phyloP scores from a whole-genome alignment of 2,888 invertebrate species.

The Thecocarcelia acutangulata region DNA sequence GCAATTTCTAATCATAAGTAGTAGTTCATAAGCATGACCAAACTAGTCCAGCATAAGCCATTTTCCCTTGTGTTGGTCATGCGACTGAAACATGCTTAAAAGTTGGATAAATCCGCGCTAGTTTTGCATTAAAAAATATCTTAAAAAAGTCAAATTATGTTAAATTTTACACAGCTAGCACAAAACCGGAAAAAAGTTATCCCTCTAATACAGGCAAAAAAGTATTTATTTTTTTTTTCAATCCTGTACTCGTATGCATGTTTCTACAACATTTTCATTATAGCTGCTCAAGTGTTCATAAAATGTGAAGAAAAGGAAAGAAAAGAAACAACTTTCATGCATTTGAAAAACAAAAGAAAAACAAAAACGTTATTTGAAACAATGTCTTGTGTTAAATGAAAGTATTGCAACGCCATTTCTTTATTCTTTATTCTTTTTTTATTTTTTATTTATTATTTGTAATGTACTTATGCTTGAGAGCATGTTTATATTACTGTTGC shows the following conservation, averaged over 20 bases:
- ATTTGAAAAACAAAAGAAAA: neutral
- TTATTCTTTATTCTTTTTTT: neutral
- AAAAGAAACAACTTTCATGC: neutral
- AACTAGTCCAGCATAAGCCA: no score
- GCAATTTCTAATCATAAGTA: no score
- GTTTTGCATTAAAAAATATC: no score
- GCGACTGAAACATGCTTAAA: no score
- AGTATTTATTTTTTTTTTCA: conserved; percentile 6
- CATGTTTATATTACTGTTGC: neutral
- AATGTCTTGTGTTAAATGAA: neutral
- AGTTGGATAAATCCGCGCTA: no score
- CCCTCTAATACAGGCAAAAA: neutral
- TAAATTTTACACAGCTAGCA: no score
- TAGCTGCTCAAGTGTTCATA: conserved; percentile 15
- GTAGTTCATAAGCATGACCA: no score
- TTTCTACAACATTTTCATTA: conserved; percentile 10
- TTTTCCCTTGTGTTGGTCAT: no score
- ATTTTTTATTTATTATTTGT: neutral
- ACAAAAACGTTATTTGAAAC: conserved; percentile 8
- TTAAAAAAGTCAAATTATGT: no score
- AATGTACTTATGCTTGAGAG: neutral
- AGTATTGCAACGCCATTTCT: neutral
- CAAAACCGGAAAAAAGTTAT: no score
- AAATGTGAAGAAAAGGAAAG: neutral
- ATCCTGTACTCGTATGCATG: neutral